A percentile compares a stretch with the other conserved stretches of the same genome.
Evolutionary conservation across 2,797 vertebrate species (phyloP).

Genomic region (Anguilla anguilla): DNA sequence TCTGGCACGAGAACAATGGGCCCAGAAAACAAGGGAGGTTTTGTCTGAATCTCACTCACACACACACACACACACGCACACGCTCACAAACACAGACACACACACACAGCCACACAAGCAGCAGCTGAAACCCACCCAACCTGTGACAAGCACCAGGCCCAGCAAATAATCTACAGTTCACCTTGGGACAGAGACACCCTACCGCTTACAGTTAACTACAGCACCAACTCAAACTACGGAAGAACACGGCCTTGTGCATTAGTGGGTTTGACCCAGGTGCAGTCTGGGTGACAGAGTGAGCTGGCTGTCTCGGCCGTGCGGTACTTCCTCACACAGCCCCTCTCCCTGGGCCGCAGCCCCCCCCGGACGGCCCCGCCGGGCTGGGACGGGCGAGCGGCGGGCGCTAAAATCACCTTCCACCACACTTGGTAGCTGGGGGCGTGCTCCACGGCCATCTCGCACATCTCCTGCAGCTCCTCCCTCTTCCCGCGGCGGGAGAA

Average conservation of each 20-base stretch:
- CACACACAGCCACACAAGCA: not conserved
- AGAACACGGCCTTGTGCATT: too few species aligned
- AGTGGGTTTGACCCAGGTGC: not conserved
- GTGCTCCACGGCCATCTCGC: conserved; percentile 95
- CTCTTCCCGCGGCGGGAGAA: conserved; percentile 86
- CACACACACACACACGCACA: too few species aligned
- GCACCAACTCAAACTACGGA: too few species aligned
- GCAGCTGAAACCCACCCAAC: not conserved
- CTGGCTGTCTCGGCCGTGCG: not conserved
- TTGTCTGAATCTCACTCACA: not conserved
- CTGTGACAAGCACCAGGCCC: not conserved
- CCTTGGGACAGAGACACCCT: not conserved
- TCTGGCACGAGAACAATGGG: conserved; percentile 28
- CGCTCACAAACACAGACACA: not conserved
- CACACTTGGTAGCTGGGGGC: conserved; percentile 85
- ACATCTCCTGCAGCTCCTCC: conserved; percentile 96
- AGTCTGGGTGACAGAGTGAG: not conserved
- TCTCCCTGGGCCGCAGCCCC: not conserved
- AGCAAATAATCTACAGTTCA: not conserved
- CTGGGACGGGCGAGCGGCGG: too few species aligned
- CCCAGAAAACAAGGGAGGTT: not conserved
- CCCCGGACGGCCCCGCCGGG: too few species aligned
- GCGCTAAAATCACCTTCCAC: conserved; percentile 84
- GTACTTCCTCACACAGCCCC: not conserved
- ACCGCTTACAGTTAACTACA: too few species aligned